Evolutionary conservation across 2,797 vertebrate genomes (phyloP), one percentile per base, ranked within the genome.

Genomic region (Gymnocypris eckloni): DNA sequence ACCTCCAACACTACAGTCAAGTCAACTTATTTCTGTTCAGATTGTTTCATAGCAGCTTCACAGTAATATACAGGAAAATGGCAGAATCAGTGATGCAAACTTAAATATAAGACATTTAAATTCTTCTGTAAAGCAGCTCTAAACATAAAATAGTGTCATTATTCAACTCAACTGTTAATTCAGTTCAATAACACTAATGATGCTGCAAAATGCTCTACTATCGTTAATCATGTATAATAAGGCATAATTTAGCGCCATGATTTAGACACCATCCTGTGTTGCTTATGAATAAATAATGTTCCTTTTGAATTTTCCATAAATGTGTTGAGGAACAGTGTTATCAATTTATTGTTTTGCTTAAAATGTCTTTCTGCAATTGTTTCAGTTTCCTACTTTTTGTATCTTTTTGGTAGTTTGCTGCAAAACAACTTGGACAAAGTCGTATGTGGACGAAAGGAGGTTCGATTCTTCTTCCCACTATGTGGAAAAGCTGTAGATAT

Each of bases 401-500:
- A 41, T 7, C 15, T 28, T 56, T 7, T 67, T 85, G 12, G 3
- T 28, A 99, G 98, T 80, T 91, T 98, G 89, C 91, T 99, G 83
- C 91, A 92, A 92, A 94, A 91, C 52, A 89, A 97, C 71, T 71
- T 98, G 76, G 92, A 97, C 70, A 91, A 94, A 89, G 95, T 97
- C 86, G 37, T 96, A 48, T 93, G 92, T 1, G 96, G 95, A 54
- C 92, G 94, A 76, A 94, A 89, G 1, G 92, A 90, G 89, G 92
- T 98, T 82, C 94, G 90, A n/a, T 95, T 98, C 92, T 97, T 99
- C 93, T 97, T 99, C 84, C 98, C 98, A 28, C 97, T 99, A 52
- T 99, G 98, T 91, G 98, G 98, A 86, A 99, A 99, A 95, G 96
- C 97, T 11, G 93, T 99, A 41, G 98, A 99, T 89, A 99, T 99